These are phyloP conservation scores for Atherinosoma microstoma DNA, from an alignment of 2,797 vertebrate genomes.

Conservation along the genomic window DNA sequence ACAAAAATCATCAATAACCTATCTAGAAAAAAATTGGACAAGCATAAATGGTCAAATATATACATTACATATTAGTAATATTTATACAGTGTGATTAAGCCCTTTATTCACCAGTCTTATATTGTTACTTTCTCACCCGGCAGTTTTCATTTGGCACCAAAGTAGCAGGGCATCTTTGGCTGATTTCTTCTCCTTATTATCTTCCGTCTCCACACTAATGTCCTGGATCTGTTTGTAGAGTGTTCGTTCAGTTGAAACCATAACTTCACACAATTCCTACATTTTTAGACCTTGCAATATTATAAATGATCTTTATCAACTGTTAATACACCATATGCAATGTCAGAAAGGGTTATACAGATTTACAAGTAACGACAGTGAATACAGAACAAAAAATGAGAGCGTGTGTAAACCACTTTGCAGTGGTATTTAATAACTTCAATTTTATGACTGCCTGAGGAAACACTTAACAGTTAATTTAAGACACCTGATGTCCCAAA, in stretches of 20 bases:
- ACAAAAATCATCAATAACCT: conserved; percentile 7
- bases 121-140: conserved; percentile 83
- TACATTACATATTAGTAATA: conserved; percentile 1
- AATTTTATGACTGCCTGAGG: not conserved
- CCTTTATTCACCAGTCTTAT: not conserved
- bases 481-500: conserved; percentile 29
- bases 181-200: conserved; percentile 95
- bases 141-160: conserved; percentile 98
- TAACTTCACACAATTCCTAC: conserved; percentile 13
- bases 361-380: not conserved
- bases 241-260: conserved; percentile 17
- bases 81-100: conserved; percentile 14
- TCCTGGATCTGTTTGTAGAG: conserved; percentile 89
- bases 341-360: not conserved
- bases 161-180: conserved; percentile 95
- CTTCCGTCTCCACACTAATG: conserved; percentile 95
- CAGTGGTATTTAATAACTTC: conserved; percentile 7
- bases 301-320: not conserved
- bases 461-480: not conserved
- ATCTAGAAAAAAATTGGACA: not conserved
- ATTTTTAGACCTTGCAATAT: not conserved
- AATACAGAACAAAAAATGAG: not conserved
- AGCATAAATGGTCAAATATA: conserved; percentile 7
- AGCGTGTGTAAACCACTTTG: conserved; percentile 1
- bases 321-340: not conserved